Evolutionary conservation across 2,888 invertebrate species (phyloP).

Genomic region (Cotesia congregata): DNA sequence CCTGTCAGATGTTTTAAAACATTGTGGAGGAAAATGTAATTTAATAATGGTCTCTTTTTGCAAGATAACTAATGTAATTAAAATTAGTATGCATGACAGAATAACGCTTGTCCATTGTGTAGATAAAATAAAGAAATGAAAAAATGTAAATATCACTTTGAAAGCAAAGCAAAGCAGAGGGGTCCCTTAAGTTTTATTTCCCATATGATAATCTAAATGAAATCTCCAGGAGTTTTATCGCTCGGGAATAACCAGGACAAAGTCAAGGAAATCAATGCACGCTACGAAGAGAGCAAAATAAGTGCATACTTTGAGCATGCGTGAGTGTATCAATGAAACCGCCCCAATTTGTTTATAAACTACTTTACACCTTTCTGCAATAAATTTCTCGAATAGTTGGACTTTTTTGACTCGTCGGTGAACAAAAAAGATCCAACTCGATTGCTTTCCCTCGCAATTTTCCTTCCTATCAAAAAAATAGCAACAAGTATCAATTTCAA

Average conservation of each 20-base stretch:
- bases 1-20: not conserved
- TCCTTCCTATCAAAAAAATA: not conserved
- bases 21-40: not conserved
- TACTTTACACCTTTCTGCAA: constrained; percentile 5
- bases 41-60: not conserved
- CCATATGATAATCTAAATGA: constrained; percentile 36
- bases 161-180: not conserved
- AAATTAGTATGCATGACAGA: not conserved
- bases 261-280: constrained; percentile 47
- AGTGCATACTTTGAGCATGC: constrained; percentile 45
- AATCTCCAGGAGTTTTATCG: constrained; percentile 25
- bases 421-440: not conserved
- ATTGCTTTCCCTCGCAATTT: not conserved
- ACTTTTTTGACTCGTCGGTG: not conserved
- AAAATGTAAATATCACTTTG: not conserved
- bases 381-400: not conserved
- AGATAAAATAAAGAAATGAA: not conserved
- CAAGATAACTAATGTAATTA: not conserved
- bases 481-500: not conserved
- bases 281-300: constrained; percentile 44
- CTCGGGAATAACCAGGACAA: constrained; percentile 21
- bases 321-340: constrained; percentile 46
- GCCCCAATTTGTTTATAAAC: constrained; percentile 45
- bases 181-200: constrained; percentile 9
- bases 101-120: not conserved